Evolutionary conservation across 2,888 invertebrate species (phyloP), one percentile per base, ranked within the genome.

Genomic region (Eristalis pertinax): DNA sequence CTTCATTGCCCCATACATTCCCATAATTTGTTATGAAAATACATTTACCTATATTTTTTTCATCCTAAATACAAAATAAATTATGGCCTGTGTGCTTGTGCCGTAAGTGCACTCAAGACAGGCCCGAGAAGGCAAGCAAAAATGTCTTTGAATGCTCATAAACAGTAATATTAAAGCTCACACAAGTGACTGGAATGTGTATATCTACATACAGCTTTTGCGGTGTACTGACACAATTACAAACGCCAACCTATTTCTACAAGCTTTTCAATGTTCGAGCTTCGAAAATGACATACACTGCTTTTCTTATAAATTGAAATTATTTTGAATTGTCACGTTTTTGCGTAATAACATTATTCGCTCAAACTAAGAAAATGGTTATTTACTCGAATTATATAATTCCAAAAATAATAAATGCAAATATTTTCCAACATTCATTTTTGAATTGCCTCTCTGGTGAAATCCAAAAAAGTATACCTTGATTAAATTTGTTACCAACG

Each of bases 21-120:
- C 58, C 58, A 58, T 58, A 58, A 58, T 58, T 58, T 58, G 58
- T 24, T 58, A 22, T 58, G 58, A 58, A 58, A 58, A 58, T 22
- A 58, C 22, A 58, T 56, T 56, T 56, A 10, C n/a, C 4, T 8
- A 56, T 56, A 56, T 56, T 19, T 56, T n/a, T 19, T 56, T 56
- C 56, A 8, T 22, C n/a, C 22, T 56, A 56, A 56, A 56, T 56
- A 56, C 15, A 56, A 56, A 56, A 56, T 56, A 56, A 56, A 56
- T 56, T 56, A 56, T 22, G n/a, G 56, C 22, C 15, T 56, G n/a
- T 8, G 56, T 56, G 13, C 56, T 56, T 56, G 56, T 3, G 56
- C 2, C 56, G 19, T 56, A 56, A n/a, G n/a, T n/a, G 56, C 56
- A 56, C 56, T 56, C 56, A 56, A 56, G 56, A 56, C 4, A n/a